Conservation (phyloP, 2,797 vertebrate genomes). For the Limnodromus scolopaceus region DNA sequence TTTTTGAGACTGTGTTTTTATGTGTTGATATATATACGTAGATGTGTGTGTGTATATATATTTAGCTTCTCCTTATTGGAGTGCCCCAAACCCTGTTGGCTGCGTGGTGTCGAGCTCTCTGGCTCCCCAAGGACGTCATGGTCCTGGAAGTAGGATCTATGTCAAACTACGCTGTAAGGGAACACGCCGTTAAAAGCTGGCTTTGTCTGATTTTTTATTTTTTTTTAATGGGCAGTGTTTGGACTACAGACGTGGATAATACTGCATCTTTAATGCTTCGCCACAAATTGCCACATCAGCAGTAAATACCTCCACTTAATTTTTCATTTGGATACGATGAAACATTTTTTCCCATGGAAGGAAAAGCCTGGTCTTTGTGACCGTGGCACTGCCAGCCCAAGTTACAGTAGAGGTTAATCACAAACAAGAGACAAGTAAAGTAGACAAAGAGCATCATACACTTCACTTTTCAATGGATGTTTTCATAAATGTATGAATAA, state of each 20-base stretch:
- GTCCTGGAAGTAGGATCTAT: neutral
- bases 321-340: slow-evolving; percentile 77
- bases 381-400: slow-evolving; percentile 79
- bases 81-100: neutral
- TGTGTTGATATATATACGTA: accelerated
- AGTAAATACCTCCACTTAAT: slow-evolving; percentile 79
- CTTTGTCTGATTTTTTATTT: neutral
- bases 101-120: neutral
- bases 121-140: neutral
- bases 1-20: neutral
- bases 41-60: too few relatives aligned
- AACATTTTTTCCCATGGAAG: slow-evolving; percentile 88
- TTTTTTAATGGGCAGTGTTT: slow-evolving; percentile 29
- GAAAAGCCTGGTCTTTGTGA: slow-evolving; percentile 87
- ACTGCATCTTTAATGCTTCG: slow-evolving; percentile 68
- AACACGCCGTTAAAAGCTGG: slow-evolving; percentile 48
- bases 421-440: slow-evolving; percentile 88
- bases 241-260: slow-evolving; percentile 37
- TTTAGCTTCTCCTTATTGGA: neutral
- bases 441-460: slow-evolving; percentile 93
- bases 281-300: slow-evolving; percentile 82
- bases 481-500: slow-evolving; percentile 94
- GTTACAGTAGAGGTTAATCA: slow-evolving; percentile 93
- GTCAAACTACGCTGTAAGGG: neutral
- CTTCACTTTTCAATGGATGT: slow-evolving; percentile 86